A percentile compares a stretch with the other conserved stretches of the same genome.
These are phyloP conservation scores for Lymantria monacha DNA, from an alignment of 2,888 invertebrate species.

Conservation along the genomic window DNA sequence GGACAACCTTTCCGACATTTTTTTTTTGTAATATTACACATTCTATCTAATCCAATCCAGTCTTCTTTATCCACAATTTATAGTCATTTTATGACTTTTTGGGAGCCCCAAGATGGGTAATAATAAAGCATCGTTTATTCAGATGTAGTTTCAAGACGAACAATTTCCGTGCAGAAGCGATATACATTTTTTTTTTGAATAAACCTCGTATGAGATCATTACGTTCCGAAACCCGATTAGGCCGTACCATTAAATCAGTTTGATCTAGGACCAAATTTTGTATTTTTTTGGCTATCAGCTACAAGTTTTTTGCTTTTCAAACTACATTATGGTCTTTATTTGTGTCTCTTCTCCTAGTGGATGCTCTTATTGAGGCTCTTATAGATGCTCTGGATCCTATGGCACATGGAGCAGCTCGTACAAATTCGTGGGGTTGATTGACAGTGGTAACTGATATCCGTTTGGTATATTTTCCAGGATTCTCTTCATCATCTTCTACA, in stretches of 20 bases:
- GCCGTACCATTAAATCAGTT: slow-evolving; percentile 1
- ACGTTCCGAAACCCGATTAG: slow-evolving; percentile 2
- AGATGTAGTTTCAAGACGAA: background rate
- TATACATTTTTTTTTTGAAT: background rate
- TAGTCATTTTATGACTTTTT: background rate
- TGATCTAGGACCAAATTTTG: slow-evolving; percentile 15
- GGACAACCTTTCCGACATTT: background rate
- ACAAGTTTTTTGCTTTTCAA: slow-evolving; percentile 23
- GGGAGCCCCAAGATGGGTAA: background rate
- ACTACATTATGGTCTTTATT: slow-evolving; percentile 37
- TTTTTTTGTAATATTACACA: background rate
- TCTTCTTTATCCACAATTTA: background rate
- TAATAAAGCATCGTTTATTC: background rate
- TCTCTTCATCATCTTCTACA: slow-evolving; percentile 39
- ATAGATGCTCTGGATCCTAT: slow-evolving; percentile 69
- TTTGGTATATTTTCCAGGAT: slow-evolving; percentile 55
- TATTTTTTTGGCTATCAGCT: slow-evolving; percentile 15
- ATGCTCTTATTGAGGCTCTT: slow-evolving; percentile 56
- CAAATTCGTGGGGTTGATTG: slow-evolving; percentile 49
- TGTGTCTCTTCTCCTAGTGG: slow-evolving; percentile 40
- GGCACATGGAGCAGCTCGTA: slow-evolving; percentile 55
- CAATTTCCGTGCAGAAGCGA: background rate
- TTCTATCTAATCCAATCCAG: background rate
- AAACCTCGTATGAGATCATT: slow-evolving; percentile 4
- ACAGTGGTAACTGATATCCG: slow-evolving; percentile 41